phyloP scores from a whole-genome alignment of 2,113 vertebrate species.

The Corapipo altera region DNA sequence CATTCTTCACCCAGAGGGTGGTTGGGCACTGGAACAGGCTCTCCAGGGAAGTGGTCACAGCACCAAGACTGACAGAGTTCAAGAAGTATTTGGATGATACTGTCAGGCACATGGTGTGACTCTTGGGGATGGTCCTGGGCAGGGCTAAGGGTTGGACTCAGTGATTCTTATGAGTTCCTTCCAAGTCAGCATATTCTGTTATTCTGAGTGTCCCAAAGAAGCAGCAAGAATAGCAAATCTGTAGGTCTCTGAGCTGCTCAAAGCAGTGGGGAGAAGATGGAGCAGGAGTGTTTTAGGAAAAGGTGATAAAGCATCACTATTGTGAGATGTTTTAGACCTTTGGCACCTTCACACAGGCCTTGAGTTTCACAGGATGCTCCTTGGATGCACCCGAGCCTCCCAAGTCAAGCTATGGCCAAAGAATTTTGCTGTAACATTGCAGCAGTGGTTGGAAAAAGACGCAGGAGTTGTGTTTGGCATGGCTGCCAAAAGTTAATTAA shows the following conservation, averaged over 20 bases:
- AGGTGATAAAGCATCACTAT: neutral
- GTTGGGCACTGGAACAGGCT: neutral
- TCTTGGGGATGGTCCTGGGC: neutral
- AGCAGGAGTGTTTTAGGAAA: neutral
- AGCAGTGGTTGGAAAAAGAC: neutral
- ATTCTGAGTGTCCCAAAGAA: accelerated
- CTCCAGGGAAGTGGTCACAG: neutral
- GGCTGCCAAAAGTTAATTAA: conserved; percentile 5
- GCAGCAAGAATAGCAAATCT: neutral
- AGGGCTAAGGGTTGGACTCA: neutral
- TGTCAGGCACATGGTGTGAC: neutral
- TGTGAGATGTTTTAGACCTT: neutral
- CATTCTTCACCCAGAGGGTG: neutral
- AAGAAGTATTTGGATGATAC: neutral
- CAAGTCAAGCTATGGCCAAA: neutral
- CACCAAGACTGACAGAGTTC: neutral
- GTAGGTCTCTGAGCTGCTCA: neutral
- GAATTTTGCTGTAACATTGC: neutral
- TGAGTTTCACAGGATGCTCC: neutral
- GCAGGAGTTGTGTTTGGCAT: accelerated
- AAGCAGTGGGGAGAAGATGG: neutral
- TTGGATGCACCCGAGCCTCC: neutral
- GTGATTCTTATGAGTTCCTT: neutral
- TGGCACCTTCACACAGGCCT: neutral
- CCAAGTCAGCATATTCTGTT: neutral